These are phyloP conservation scores for Laupala kohalensis DNA, from an alignment of 1,140 invertebrate genomes.

Conservation along the genomic window DNA sequence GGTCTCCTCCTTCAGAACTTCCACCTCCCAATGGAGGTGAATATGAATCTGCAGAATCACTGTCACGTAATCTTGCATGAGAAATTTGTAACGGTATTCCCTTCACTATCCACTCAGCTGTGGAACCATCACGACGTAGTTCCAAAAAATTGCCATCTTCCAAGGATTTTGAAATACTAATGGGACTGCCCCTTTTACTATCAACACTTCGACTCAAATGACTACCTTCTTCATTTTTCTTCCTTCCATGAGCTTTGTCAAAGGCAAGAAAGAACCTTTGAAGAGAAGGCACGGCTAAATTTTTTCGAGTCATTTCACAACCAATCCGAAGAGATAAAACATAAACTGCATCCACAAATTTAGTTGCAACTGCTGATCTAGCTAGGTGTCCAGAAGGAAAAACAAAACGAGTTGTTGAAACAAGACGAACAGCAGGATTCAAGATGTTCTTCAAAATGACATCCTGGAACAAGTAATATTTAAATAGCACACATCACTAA, in stretches of 20 bases:
- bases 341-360: constrained; percentile 68
- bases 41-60: constrained; percentile 32
- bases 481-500: not conserved
- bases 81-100: constrained; percentile 25
- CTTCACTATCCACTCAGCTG: constrained; percentile 37
- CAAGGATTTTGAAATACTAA: constrained; percentile 12
- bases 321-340: constrained; percentile 67
- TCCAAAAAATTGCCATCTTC: constrained; percentile 33
- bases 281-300: constrained; percentile 54
- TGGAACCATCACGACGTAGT: constrained; percentile 37
- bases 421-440: constrained; percentile 55
- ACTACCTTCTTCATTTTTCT: not conserved
- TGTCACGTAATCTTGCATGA: constrained; percentile 20
- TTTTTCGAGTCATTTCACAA: constrained; percentile 65
- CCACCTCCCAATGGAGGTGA: constrained; percentile 30
- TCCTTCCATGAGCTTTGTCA: constrained; percentile 52
- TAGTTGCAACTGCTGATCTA: constrained; percentile 58
- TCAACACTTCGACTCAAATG: constrained; percentile 12
- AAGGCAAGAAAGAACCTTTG: constrained; percentile 77
- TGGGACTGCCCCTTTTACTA: constrained; percentile 24
- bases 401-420: constrained; percentile 55
- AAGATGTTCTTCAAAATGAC: constrained; percentile 62
- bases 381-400: constrained; percentile 67
- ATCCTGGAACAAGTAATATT: constrained; percentile 34
- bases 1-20: constrained; percentile 1